Conservation (phyloP, 1,140 invertebrate genomes). For the Thaumatotibia leucotreta region DNA sequence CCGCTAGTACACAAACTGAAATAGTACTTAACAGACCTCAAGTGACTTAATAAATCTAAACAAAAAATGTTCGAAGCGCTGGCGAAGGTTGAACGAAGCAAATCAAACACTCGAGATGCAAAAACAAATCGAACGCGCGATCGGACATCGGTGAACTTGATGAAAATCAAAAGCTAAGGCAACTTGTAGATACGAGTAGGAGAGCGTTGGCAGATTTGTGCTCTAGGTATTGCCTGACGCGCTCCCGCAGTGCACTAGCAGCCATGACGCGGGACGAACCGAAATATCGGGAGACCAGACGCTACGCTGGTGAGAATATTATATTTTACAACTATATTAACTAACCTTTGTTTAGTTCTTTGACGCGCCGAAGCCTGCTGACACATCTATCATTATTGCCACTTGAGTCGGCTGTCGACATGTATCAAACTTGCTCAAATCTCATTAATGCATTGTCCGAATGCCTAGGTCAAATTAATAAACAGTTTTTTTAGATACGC, state of each 20-base stretch:
- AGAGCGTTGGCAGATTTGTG: conserved; percentile 12
- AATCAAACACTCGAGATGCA: background rate
- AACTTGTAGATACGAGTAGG: conserved; percentile 1
- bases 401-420: background rate
- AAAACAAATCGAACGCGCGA: background rate
- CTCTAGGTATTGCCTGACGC: background rate
- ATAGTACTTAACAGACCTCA: background rate
- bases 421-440: no score
- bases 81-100: background rate
- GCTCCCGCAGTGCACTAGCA: background rate
- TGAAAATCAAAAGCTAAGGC: conserved; percentile 12
- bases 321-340: background rate
- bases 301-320: conserved; percentile 1
- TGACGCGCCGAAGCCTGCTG: background rate
- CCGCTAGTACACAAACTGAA: background rate
- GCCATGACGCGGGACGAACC: conserved; percentile 8
- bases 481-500: no score
- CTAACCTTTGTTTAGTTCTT: background rate
- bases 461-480: no score
- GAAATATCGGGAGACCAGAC: conserved; percentile 7
- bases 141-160: conserved; percentile 9
- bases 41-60: background rate
- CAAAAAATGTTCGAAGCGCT: background rate
- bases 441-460: no score
- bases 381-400: background rate